Conservation (phyloP, 2,888 invertebrate species). For the Eupithecia exiguata region DNA sequence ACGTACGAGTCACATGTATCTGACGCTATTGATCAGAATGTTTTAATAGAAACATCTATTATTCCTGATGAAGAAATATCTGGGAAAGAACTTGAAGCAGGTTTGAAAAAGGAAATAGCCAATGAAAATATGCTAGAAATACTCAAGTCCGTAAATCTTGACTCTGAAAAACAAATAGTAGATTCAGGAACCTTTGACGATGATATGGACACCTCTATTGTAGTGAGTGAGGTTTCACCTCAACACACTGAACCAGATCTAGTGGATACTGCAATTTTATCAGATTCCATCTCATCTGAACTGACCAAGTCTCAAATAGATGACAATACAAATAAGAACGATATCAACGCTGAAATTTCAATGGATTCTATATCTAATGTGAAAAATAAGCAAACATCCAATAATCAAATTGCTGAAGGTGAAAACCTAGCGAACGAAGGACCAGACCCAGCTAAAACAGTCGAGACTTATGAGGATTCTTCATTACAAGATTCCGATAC, state of each 20-base stretch:
- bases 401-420: neutral
- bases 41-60: neutral
- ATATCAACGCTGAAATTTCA: neutral
- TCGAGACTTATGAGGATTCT: neutral
- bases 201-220: neutral
- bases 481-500: neutral
- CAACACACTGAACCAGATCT: neutral
- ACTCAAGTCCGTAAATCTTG: neutral
- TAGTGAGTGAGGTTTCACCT: neutral
- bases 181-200: neutral
- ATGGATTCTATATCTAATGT: neutral
- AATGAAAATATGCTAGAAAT: neutral
- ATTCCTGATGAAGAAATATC: neutral
- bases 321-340: neutral
- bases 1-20: neutral
- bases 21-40: slow-evolving; percentile 4
- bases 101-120: neutral
- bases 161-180: neutral
- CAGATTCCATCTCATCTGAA: neutral
- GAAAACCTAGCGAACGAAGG: too few relatives aligned
- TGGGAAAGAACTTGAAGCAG: neutral
- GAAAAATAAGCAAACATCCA: neutral
- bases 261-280: neutral
- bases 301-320: neutral
- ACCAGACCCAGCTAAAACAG: neutral